A percentile compares a stretch with the other conserved stretches of the same genome.
phyloP scores from a whole-genome alignment of 2,797 vertebrate species.

The Danio tinwini region DNA sequence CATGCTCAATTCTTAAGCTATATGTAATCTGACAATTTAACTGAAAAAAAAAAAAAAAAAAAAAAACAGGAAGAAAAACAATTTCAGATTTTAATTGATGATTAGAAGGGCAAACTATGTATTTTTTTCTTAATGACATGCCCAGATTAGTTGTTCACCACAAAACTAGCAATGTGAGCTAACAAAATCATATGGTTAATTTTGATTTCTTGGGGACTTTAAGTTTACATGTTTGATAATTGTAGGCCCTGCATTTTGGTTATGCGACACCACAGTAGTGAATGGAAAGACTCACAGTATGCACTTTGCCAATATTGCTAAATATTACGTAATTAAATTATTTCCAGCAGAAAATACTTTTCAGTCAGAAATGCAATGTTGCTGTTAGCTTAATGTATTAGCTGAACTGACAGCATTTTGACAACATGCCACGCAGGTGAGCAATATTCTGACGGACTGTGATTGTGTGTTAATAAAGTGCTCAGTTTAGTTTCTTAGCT shows the following conservation, averaged over 20 bases:
- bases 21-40: too few relatives aligned
- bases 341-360: background rate
- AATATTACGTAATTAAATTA: background rate
- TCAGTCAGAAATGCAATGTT: background rate
- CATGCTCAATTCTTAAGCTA: too few relatives aligned
- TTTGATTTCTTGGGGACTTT: too few relatives aligned
- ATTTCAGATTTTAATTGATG: too few relatives aligned
- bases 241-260: background rate
- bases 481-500: conserved; percentile 42
- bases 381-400: conserved; percentile 22
- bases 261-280: background rate
- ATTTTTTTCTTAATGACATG: too few relatives aligned
- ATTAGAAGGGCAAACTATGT: too few relatives aligned
- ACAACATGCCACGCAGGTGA: conserved; percentile 36
- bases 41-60: too few relatives aligned
- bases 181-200: too few relatives aligned
- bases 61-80: too few relatives aligned
- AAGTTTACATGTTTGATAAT: too few relatives aligned
- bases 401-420: conserved; percentile 33
- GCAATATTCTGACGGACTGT: conserved; percentile 9
- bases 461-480: conserved; percentile 54
- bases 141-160: too few relatives aligned
- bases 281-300: background rate
- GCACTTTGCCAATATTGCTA: background rate
- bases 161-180: too few relatives aligned